These are phyloP conservation scores for Bubalus kerabau DNA, from an alignment of 2,113 vertebrate species.

Conservation along the genomic window DNA sequence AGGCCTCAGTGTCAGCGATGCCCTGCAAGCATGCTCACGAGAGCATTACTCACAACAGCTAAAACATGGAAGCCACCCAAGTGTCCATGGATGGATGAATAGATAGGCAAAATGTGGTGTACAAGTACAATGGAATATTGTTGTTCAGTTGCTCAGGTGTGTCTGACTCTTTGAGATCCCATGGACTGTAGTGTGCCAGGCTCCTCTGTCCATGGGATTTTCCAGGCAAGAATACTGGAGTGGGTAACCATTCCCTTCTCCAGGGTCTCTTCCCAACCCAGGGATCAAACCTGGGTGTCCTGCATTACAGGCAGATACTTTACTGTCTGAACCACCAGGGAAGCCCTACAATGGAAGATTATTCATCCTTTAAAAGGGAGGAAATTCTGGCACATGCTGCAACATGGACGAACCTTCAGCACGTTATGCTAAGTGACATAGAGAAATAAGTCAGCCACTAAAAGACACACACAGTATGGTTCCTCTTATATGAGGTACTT, in stretches of 20 bases:
- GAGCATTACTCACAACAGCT: not conserved
- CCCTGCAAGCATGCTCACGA: not conserved
- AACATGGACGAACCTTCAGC: not conserved
- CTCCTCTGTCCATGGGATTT: not conserved
- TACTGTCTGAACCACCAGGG: not conserved
- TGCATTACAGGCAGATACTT: not conserved
- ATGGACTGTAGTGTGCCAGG: rapidly evolving
- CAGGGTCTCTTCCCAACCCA: not conserved
- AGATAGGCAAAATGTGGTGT: not conserved
- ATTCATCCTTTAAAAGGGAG: not conserved
- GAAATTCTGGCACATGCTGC: not conserved
- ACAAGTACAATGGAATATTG: not conserved
- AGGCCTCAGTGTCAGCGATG: not conserved
- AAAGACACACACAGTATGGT: not conserved
- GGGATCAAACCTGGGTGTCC: not conserved
- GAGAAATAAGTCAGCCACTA: not conserved
- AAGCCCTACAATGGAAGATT: not conserved
- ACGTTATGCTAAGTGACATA: not conserved
- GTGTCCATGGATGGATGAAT: not conserved
- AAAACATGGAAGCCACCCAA: not conserved
- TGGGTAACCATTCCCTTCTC: not conserved
- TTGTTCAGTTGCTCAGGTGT: not conserved
- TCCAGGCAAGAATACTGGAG: not conserved
- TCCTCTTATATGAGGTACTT: not conserved
- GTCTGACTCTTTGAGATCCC: not conserved